These are phyloP conservation scores for Pipistrellus kuhlii DNA, from an alignment of 2,797 vertebrate genomes.

Conservation along the genomic window DNA sequence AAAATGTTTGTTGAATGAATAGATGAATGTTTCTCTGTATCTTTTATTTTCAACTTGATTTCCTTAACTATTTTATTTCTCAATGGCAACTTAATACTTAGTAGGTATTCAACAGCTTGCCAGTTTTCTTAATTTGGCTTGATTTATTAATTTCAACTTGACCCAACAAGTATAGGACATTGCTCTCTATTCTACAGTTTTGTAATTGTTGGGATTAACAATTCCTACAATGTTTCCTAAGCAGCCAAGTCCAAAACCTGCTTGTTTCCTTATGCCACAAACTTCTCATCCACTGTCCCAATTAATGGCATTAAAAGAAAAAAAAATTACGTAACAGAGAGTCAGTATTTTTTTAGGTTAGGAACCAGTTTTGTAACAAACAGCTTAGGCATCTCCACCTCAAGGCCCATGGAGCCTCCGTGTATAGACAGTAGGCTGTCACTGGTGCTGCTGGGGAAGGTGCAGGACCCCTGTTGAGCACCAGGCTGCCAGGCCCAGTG, in stretches of 20 bases:
- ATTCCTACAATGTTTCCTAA: not conserved
- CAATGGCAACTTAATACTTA: not conserved
- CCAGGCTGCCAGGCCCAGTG: not conserved
- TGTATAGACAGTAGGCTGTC: not conserved
- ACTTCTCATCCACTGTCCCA: not conserved
- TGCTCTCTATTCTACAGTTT: not conserved
- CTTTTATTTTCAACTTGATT: constrained; percentile 50
- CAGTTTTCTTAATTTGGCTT: constrained; percentile 6
- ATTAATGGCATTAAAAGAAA: constrained; percentile 29
- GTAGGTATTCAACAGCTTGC: not conserved
- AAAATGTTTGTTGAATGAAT: not conserved
- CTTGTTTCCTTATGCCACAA: constrained; percentile 1
- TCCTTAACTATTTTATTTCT: constrained; percentile 9
- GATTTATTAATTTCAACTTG: not conserved
- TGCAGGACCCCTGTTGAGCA: too few species aligned
- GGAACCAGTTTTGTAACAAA: constrained; percentile 28
- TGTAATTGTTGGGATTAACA: not conserved
- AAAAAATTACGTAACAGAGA: not conserved
- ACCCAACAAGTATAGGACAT: not conserved
- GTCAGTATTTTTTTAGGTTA: constrained; percentile 9
- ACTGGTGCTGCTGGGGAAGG: not conserved
- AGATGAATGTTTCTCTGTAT: not conserved
- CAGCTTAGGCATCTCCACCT: not conserved
- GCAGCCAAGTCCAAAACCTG: not conserved
- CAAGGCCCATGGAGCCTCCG: not conserved